Base-by-base conservation (phyloP, 1,140 invertebrate species). In the Sarcophaga peregrina region DNA sequence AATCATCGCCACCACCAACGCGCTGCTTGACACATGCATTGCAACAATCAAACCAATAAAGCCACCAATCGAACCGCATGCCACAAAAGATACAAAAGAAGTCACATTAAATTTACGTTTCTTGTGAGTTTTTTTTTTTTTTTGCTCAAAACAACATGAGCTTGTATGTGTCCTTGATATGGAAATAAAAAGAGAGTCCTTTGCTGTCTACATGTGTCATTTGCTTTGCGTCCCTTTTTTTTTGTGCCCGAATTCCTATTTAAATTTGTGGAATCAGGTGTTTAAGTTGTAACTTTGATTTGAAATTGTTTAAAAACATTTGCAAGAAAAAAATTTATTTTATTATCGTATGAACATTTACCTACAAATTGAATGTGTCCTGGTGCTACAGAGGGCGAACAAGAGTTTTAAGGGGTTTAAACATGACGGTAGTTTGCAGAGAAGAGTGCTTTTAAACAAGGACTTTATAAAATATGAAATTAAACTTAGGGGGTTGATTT, bases 201-300 rank as follows among this genome's bases (percentile, higher is more conserved):
- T 13, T 75, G 47, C 48, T 50, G 72, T 20, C 74, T 72, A 37
- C 82, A 13, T 84, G 73, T 62, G 15, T 52, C 47, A 75, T n/a
- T 54, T 11, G 52, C 72, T 81, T 81, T 52, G 25, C 25, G 25
- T 68, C 68, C 68, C 84, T 78, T 75, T 74, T 83, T 82, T 83
- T 85, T 83, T 81, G 20, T 17, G 13, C 84, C 83, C 84, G 86
- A 86, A 7, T 58, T 58, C n/a, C 13, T 4, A 5, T 68, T 9
- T 68, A 8, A 68, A 68, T 20, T 68, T 68, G 62, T 86, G 86
- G 86, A 82, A 81, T 78, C 83, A 83, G 83, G 83, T 83, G 83
- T 62, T 25, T 37, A 62, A 83, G 47, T 83, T 68, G 80, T 80
- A 80, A 83, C 80, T 83, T 81, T 81, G 78, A 83, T 83, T 83